Evolutionary conservation across 2,888 invertebrate species (phyloP), one percentile per base, ranked within the genome.

Genomic region (Drosophila koepferae): DNA sequence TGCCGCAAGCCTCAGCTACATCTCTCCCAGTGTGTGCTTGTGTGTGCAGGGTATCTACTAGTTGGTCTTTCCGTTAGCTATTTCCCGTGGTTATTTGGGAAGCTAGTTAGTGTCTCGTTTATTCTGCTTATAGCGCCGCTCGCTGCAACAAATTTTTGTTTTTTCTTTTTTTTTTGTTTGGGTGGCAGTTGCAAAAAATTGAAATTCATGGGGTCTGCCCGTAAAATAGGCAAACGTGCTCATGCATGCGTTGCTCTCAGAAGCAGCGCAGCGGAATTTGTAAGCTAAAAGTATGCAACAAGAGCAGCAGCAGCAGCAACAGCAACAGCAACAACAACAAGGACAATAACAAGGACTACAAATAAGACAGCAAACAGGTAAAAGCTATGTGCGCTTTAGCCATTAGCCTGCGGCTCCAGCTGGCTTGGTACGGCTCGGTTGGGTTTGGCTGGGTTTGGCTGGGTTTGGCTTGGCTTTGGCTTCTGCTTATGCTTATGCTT

Each of bases 141-240:
- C 31, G 34, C 44, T 44, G 58, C 58, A 58, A 46, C 38, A 23
- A 36, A 4, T 8, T 54, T 36, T 36, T 6, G 28, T 28, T 6
- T 28, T 28, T 28, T 6, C 28, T 28, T 28, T 53, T 9, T 6
- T 43, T 23, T n/a, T 7, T n/a, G 31, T 18, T 53, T 36, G 31
- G 41, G 16, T 16, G 38, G 59, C 40, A 60, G 54, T 54, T 63
- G 65, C 54, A 60, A 54, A 69, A 68, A 81, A 86, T 89, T 89
- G 89, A 86, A 89, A 89, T 86, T 86, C 85, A 89, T 81, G 81
- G 75, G 79, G 61, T 67, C 81, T 77, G 75, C 80, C 77, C 70
- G 74, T 62, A 74, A 82, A 68, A 80, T 75, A 82, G 85, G 72
- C 66, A 66, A 82, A 77, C 70, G 79, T 77, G 74, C 66, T 69